Base-by-base conservation (phyloP, 1,140 invertebrate species). In the Trichonephila clavata region DNA sequence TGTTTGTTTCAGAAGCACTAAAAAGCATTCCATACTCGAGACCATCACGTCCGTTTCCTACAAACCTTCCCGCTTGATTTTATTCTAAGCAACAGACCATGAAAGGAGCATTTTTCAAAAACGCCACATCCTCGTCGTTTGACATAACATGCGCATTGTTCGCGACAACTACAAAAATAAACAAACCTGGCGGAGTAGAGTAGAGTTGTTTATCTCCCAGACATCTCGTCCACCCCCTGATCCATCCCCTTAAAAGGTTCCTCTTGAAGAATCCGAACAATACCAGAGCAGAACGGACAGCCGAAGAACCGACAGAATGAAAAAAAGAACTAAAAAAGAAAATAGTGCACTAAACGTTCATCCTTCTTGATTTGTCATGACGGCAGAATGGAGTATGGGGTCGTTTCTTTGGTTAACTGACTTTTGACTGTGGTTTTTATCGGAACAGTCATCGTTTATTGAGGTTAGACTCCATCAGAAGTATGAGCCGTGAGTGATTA, bases 81-180 rank as follows among this genome's bases (percentile, higher is more conserved):
- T 39, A 77, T 77, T 39, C 71, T 39, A 32, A 16, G 27, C 71
- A 77, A 27, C 24, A 77, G 71, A 77, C 71, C 71, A 77, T 77
- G 71, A 77, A 77, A 5, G 24, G 10, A 39, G 71, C 71, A 39
- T 39, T 32, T 32, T 32, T 32, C 71, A 39, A 77, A 32, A 77
- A 77, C 16, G 32, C 27, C 27, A 32, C 16, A 16, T 16, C 16
- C 18, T 8, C 14, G 71, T 32, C 27, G 27, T 77, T 77, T 77
- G 71, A 39, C 71, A 39, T 77, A 77, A 77, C 68, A 77, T 27
- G 71, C 71, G 32, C 71, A 77, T 77, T 77, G 71, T 77, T 77
- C 71, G 27, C 71, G 71, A 77, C 71, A 77, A 39, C 71, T 77
- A 32, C 71, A 77, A 77, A 77, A 77, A 77, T 77, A 77, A 77